A percentile compares a stretch with the other conserved stretches of the same genome.
Conservation (phyloP, 2,113 vertebrate species). For the Melanerpes aurifrons region DNA sequence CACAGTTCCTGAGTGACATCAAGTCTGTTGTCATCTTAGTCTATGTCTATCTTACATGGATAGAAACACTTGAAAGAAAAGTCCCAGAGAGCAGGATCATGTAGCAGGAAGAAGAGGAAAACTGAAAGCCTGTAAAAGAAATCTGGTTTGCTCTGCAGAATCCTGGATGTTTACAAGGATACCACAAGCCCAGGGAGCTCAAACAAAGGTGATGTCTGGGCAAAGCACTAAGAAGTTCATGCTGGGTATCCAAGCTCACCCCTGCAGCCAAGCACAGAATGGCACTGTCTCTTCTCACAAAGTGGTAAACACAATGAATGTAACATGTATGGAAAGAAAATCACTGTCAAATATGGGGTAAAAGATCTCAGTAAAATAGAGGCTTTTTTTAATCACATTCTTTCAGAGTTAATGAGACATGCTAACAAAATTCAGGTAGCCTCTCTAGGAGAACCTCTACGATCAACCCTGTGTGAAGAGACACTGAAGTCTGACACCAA, state of each 20-base stretch:
- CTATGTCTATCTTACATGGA: not conserved
- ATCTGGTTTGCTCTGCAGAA: not conserved
- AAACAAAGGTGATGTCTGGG: not conserved
- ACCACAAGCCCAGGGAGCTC: not conserved
- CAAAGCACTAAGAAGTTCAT: not conserved
- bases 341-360: not conserved
- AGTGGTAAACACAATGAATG: not conserved
- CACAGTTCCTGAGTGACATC: not conserved
- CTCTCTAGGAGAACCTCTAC: not conserved
- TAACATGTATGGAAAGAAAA: not conserved
- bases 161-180: not conserved
- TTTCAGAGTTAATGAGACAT: not conserved
- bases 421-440: not conserved
- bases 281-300: not conserved
- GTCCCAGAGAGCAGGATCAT: not conserved
- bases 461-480: not conserved
- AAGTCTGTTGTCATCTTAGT: not conserved
- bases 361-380: not conserved
- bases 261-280: not conserved
- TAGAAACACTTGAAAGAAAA: not conserved
- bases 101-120: not conserved
- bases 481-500: not conserved
- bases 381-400: not conserved
- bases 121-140: not conserved
- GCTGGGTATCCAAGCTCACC: not conserved